Evolutionary conservation across 1,140 invertebrate species (phyloP).

Genomic region (Sycophaga agraensis): DNA sequence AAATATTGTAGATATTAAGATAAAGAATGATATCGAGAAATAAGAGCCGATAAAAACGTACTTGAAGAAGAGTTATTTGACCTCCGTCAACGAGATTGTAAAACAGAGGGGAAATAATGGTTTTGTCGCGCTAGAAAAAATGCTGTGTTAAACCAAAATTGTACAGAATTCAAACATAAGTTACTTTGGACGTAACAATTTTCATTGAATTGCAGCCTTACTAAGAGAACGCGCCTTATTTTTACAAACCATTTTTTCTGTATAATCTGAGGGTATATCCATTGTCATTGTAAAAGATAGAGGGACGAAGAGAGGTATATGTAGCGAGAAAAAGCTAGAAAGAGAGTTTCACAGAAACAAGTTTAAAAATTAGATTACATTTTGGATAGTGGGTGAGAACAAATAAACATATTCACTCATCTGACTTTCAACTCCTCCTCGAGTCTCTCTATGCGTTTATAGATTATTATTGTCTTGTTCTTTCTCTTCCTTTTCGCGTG

Average conservation of each 20-base stretch:
- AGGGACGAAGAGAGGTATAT: not conserved
- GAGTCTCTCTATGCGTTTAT: conserved; percentile 23
- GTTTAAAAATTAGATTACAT: not conserved
- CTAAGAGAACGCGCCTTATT: conserved; percentile 27
- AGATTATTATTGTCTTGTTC: conserved; percentile 12
- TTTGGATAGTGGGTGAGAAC: not conserved
- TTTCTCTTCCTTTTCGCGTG: conserved; percentile 24
- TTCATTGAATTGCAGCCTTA: conserved; percentile 27
- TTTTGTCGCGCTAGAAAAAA: conserved; percentile 22
- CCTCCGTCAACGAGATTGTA: conserved; percentile 15
- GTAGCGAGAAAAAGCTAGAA: not conserved
- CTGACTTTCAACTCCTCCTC: conserved; percentile 15
- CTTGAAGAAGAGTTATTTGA: not conserved
- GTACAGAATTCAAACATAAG: conserved; percentile 28
- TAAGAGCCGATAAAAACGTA: not conserved
- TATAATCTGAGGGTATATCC: conserved; percentile 3
- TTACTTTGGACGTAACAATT: conserved; percentile 27
- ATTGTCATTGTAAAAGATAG: conserved; percentile 11
- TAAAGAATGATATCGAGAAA: not conserved
- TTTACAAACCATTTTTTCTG: conserved; percentile 16
- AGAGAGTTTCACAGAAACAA: not conserved
- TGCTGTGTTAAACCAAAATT: conserved; percentile 31
- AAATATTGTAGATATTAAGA: conserved; percentile 17
- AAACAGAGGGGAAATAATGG: conserved; percentile 3
- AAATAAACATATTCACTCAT: not conserved